Base-by-base conservation (phyloP, 2,888 invertebrate genomes). In the Ceratothoa steindachneri region DNA sequence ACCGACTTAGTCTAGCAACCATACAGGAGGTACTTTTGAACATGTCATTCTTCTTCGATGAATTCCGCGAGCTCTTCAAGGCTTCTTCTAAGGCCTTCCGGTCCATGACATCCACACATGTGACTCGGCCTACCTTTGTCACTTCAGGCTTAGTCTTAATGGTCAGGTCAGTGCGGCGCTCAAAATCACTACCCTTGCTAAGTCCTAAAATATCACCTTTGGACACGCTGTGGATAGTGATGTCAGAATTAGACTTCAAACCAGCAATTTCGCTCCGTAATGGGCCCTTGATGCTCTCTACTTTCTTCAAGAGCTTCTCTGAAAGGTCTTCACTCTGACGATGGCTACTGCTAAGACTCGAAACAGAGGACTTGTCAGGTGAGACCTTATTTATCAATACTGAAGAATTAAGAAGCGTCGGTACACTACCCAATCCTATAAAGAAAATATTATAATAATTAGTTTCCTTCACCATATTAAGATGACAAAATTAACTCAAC, bases 301-400 rank as follows among this genome's bases (percentile, higher is more conserved):
- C 75, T 64, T 72, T 79, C 74, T 75, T 78, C 52, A 52, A 60
- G 65, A 53, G 69, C 30, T 77, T 77, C 41, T 77, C 76, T 9
- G 71, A 64, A 64, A 68, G 64, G 51, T 72, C 73, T 67, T 73
- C 73, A 31, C 72, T 27, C 5, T 67, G 55, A 29, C 69, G 64
- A 12, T 67, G 71, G 51, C 68, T 60, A 29, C 72, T 64, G 41
- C 70, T 72, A 28, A 66, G 52, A 41, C n/a, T 69, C 69, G 28
- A 64, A 65, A 29, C 69, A 64, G 24, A 31, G 28, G 67, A 67
- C 31, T 22, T 75, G 28, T 75, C 79, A 41, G 76, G 69, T 4
- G 76, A 72, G 68, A 79, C 79, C 52, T 79, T 79, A 71, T 79
- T 79, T 74, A 79, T 79, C 68, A 76, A 69, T 69, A 79, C 79